Percentiles rank a stretch among this genome's conserved stretches.
phyloP scores from a whole-genome alignment of 2,797 vertebrate genomes.

The Mionectes olivaceus region DNA sequence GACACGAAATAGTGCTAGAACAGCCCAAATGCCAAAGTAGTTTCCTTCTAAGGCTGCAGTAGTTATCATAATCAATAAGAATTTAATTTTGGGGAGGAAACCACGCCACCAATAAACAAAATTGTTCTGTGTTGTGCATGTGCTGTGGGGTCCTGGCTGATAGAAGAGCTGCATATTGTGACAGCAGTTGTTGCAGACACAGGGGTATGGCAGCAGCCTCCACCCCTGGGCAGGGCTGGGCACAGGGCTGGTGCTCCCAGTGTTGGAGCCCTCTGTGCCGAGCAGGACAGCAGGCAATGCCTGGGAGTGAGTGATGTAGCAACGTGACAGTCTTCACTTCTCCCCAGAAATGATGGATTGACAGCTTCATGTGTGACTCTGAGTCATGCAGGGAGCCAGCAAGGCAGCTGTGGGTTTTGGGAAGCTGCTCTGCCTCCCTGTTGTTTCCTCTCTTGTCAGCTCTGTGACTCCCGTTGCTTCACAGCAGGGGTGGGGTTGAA shows the following conservation, averaged over 20 bases:
- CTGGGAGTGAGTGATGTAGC: neutral
- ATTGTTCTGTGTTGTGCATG: fast-evolving
- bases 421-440: neutral
- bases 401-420: neutral
- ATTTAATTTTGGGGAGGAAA: neutral
- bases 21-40: neutral
- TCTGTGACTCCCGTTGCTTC: fast-evolving
- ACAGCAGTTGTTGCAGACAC: neutral
- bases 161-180: neutral
- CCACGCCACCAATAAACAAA: neutral
- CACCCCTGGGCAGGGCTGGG: fast-evolving
- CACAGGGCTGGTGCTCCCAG: fast-evolving
- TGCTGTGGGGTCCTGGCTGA: neutral
- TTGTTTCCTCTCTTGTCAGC: neutral
- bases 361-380: neutral
- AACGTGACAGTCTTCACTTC: fast-evolving
- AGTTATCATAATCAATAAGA: neutral
- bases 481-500: neutral
- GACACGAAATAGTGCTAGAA: neutral
- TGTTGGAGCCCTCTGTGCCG: fast-evolving
- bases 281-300: neutral
- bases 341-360: neutral
- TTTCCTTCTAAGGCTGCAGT: neutral
- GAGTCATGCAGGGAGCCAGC: neutral
- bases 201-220: fast-evolving